phyloP scores from a whole-genome alignment of 2,113 vertebrate genomes.

The Otus sunia region DNA sequence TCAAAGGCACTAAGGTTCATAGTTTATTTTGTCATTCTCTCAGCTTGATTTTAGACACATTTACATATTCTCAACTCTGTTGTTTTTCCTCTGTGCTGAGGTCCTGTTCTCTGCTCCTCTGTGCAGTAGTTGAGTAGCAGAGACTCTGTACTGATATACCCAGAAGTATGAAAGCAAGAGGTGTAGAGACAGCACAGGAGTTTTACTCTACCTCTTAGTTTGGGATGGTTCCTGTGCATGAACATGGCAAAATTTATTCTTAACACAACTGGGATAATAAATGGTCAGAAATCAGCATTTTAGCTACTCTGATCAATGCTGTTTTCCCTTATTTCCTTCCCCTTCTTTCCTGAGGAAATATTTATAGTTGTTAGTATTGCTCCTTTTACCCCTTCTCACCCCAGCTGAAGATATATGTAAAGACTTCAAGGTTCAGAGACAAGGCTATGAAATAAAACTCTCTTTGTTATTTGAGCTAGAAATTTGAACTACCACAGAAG shows the following conservation, averaged over 20 bases:
- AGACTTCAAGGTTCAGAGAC: background rate
- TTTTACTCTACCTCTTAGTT: background rate
- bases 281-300: background rate
- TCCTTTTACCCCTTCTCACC: background rate
- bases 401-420: background rate
- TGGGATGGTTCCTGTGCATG: background rate
- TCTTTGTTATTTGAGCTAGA: background rate
- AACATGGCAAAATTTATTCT: background rate
- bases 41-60: background rate
- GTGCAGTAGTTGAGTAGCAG: rapidly evolving
- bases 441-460: background rate
- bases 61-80: background rate
- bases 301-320: background rate
- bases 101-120: background rate
- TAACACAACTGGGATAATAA: background rate
- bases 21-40: background rate
- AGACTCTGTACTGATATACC: background rate
- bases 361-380: background rate
- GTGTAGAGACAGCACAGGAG: background rate
- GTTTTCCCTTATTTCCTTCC: background rate
- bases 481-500: background rate
- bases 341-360: background rate
- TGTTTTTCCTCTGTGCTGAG: background rate
- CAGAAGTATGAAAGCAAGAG: background rate
- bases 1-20: background rate